Evolutionary conservation across 2,888 invertebrate genomes (phyloP).

Genomic region (Cephus runcator): DNA sequence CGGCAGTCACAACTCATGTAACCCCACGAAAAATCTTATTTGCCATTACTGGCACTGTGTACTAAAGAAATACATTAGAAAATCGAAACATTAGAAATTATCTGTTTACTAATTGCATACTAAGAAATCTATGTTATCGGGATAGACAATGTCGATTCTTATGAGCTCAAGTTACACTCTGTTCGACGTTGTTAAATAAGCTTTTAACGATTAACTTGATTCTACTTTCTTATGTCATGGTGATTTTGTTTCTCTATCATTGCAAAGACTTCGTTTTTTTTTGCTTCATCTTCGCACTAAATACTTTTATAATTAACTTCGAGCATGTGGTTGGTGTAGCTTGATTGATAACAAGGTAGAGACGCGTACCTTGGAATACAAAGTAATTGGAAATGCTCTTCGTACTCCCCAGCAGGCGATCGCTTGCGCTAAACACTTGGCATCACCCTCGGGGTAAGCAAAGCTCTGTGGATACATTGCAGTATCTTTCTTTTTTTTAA

Average conservation of each 20-base stretch:
- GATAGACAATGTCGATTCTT: neutral
- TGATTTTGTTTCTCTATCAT: neutral
- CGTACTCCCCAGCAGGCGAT: slow-evolving; percentile 36
- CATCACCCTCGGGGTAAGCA: slow-evolving; percentile 33
- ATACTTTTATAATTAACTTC: slow-evolving; percentile 6
- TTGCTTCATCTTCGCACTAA: neutral
- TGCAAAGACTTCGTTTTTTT: neutral
- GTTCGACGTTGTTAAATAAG: neutral
- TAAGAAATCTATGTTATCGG: neutral
- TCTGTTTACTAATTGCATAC: neutral
- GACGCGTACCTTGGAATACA: slow-evolving; percentile 60
- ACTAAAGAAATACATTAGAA: too few species aligned
- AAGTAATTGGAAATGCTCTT: slow-evolving; percentile 61
- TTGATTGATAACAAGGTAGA: slow-evolving; percentile 63
- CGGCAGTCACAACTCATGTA: neutral
- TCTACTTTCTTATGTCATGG: neutral
- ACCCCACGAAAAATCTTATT: neutral
- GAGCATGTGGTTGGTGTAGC: slow-evolving; percentile 51
- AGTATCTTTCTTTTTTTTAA: neutral
- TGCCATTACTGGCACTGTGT: neutral
- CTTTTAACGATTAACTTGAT: neutral
- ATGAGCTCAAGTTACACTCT: neutral
- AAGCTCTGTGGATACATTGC: neutral
- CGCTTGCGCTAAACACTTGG: slow-evolving; percentile 31
- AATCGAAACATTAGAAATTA: neutral